A percentile compares a stretch with the other conserved stretches of the same genome.
Conservation (phyloP, 1,140 invertebrate species). For the Pseudomyrmex gracilis region DNA sequence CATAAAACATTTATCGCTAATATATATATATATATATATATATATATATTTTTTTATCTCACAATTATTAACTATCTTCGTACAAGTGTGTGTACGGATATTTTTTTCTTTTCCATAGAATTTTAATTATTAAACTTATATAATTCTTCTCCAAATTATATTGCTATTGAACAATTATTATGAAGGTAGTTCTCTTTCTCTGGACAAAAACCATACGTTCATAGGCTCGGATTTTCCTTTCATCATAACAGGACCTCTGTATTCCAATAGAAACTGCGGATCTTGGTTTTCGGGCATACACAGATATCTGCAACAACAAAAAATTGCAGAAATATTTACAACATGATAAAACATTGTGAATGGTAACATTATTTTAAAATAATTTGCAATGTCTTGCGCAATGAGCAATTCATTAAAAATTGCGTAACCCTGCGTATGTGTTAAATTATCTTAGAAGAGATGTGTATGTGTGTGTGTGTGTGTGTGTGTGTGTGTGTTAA, state of each 20-base stretch:
- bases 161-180: slow-evolving; percentile 80
- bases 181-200: slow-evolving; percentile 83
- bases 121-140: neutral
- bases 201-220: slow-evolving; percentile 96
- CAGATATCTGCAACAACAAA: slow-evolving; percentile 91
- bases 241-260: slow-evolving; percentile 95
- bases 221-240: slow-evolving; percentile 98
- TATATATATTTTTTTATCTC: neutral
- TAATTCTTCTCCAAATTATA: slow-evolving; percentile 66
- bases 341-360: neutral
- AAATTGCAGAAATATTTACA: slow-evolving; percentile 4
- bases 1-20: slow-evolving; percentile 10
- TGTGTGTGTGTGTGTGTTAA: neutral
- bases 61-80: slow-evolving; percentile 2
- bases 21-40: no score
- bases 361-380: slow-evolving; percentile 5
- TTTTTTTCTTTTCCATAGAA: neutral
- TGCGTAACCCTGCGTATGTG: neutral
- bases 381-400: neutral
- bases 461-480: neutral
- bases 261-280: slow-evolving; percentile 93
- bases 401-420: no score
- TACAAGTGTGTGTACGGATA: slow-evolving; percentile 8
- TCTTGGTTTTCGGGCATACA: slow-evolving; percentile 94
- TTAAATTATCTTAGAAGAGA: neutral